Base-by-base conservation (phyloP, 2,113 vertebrate species). In the Hippocampus zosterae region DNA sequence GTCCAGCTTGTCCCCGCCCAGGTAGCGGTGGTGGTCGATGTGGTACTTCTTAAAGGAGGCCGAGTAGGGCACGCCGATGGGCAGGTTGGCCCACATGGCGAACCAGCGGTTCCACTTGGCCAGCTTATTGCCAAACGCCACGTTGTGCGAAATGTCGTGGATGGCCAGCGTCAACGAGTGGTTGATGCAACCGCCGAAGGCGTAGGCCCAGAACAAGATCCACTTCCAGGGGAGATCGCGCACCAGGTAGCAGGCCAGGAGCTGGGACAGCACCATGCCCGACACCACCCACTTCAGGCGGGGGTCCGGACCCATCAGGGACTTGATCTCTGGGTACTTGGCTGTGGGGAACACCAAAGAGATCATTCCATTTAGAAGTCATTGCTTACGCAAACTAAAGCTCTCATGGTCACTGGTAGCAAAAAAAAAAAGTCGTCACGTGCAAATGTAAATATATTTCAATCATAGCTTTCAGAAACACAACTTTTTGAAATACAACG, bases 1-100 rank as follows among this genome's bases (percentile, higher is more conserved):
- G 0, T 98, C 97, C 85, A 98, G 81, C 67, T 78, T 80, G 71
- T 98, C 92, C 0, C 94, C 96, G 0, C 96, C 97, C 44, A 99
- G 93, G 73, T 99, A 99, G 1, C 97, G 94, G 70, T 99, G 97
- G 83, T 99, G 97, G 89, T 99, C 97, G 1, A 97, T 92, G 69
- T 99, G 97, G 78, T 99, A 99, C 78, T 99, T 99, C 90, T 99
- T 99, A 88, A 99, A 99, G 80, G 96, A 94, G 56, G 95, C 93
- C 0, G 97, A 95, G 41, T 98, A 98, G 23, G 97, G 97, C 68
- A 99, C 0, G 8, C 95, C 97, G 0, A 99, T 76, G 0, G 97
- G 97, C 72, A 99, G 80, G 87, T 99, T 99, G 91, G 96, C 97
- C 37, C 98, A 96, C 85, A 99, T 74, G 50, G 95, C 97, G 0